Conservation (phyloP, 2,113 vertebrate species). For the Suncus etruscus region DNA sequence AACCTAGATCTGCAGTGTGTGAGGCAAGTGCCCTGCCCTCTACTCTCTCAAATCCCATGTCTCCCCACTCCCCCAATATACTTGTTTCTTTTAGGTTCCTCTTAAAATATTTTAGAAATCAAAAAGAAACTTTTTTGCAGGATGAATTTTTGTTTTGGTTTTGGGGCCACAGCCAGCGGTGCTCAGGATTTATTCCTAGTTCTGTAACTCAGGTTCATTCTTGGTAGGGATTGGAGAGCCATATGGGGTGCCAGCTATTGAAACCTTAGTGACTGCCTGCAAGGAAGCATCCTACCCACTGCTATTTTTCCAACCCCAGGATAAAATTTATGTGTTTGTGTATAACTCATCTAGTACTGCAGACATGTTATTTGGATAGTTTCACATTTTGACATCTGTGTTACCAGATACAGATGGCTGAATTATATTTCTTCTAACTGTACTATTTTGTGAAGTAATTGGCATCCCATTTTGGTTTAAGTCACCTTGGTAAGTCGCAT, state of each 20-base stretch:
- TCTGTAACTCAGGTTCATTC: too few relatives aligned
- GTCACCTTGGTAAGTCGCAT: background rate
- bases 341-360: background rate
- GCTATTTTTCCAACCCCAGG: too few relatives aligned
- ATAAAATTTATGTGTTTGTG: too few relatives aligned
- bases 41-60: background rate
- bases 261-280: too few relatives aligned
- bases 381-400: conserved; percentile 5
- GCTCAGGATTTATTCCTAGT: too few relatives aligned
- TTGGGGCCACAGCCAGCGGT: too few relatives aligned
- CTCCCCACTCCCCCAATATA: background rate
- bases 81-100: background rate
- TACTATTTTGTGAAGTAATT: background rate
- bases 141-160: too few relatives aligned
- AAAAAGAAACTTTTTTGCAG: too few relatives aligned
- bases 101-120: conserved; percentile 10
- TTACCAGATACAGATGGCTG: background rate
- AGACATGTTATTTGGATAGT: background rate
- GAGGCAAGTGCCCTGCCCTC: background rate
- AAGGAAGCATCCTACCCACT: too few relatives aligned
- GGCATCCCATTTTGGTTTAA: background rate
- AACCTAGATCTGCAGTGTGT: too few relatives aligned
- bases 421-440: background rate
- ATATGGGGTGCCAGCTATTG: too few relatives aligned
- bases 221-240: too few relatives aligned